A percentile compares a stretch with the other conserved stretches of the same genome.
These are phyloP conservation scores for Drosophila sturtevanti DNA, from an alignment of 1,140 invertebrate genomes.

Conservation along the genomic window DNA sequence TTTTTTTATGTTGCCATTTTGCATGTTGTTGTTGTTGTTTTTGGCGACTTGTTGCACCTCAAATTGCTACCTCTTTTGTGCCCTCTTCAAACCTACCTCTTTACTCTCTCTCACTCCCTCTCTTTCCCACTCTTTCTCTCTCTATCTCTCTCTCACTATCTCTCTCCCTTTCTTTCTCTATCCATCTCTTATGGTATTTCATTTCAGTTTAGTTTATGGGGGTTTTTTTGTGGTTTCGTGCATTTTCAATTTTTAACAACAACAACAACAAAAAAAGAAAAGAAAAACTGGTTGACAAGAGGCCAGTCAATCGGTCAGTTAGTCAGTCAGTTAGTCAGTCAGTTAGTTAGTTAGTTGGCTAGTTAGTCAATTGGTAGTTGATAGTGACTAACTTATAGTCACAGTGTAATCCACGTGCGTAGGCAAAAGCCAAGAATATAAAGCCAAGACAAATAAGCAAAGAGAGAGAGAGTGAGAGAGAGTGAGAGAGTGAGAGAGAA, in stretches of 20 bases:
- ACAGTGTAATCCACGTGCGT: slow-evolving; percentile 52
- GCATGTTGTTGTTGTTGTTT: slow-evolving; percentile 19
- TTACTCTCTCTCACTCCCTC: no score
- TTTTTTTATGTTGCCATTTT: slow-evolving; percentile 17
- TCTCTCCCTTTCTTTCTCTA: background rate
- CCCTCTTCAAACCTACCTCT: slow-evolving; percentile 10
- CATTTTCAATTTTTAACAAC: background rate
- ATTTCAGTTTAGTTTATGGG: slow-evolving; percentile 46
- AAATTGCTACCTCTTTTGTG: background rate
- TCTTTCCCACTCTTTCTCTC: background rate
- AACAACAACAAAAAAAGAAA: slow-evolving; percentile 4
- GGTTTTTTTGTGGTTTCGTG: slow-evolving; percentile 36
- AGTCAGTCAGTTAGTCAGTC: background rate
- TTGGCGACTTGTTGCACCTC: slow-evolving; percentile 10
- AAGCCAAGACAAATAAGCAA: background rate
- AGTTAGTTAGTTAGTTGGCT: background rate
- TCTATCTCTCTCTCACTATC: background rate
- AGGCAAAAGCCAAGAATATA: slow-evolving; percentile 30
- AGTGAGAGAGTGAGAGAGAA: slow-evolving; percentile 7
- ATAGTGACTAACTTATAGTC: slow-evolving; percentile 10
- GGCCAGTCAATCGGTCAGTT: slow-evolving; percentile 11
- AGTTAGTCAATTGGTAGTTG: background rate
- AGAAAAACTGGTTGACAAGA: slow-evolving; percentile 44
- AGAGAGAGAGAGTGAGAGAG: slow-evolving; percentile 15
- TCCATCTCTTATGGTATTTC: slow-evolving; percentile 24